Evolutionary conservation across 1,140 invertebrate species (phyloP), one percentile per base, ranked within the genome.

Genomic region (Luehdorfia chinensis): DNA sequence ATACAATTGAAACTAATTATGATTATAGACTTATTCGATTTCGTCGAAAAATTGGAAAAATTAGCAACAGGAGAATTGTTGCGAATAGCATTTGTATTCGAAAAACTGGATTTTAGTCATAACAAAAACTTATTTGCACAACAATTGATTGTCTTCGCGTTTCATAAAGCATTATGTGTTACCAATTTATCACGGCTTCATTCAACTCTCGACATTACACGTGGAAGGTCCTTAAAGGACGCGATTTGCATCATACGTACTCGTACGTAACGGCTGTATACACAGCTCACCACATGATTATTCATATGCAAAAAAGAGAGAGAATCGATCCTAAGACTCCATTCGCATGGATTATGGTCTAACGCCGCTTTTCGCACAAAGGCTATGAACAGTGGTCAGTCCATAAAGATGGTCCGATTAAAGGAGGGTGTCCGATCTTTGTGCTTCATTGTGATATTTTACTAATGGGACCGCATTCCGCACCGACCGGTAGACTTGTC

Each of bases 401-500:
- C 67, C 60, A 84, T 84, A 83, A 84, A 84, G 78, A 84, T 84
- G 53, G 55, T 45, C 69, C 64, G 80, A 84, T 84, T 75, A 77
- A 71, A 66, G 60, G 62, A 66, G 68, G 75, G 66, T 52, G 54
- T 50, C 37, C 44, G 52, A 59, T 57, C 60, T 75, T 80, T 77
- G 72, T 77, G 36, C 50, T 44, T 58, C 59, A 78, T 81, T 84
- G 75, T 84, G 64, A 72, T 66, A 66, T 61, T 75, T 72, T 74
- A 70, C 79, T 84, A 84, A 84, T 84, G 74, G 79, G 71, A 75
- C 79, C 79, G 60, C 75, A 79, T 83, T 84, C 75, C 77, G 50
- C 50, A 50, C 53, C 50, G 76, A 74, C 81, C 81, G 66, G 78
- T 83, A 77, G 62, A 65, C 66, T 68, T 54, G 70, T 56, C 65